These are phyloP conservation scores for Orthosia cruda DNA, from an alignment of 2,888 invertebrate genomes.

Conservation along the genomic window DNA sequence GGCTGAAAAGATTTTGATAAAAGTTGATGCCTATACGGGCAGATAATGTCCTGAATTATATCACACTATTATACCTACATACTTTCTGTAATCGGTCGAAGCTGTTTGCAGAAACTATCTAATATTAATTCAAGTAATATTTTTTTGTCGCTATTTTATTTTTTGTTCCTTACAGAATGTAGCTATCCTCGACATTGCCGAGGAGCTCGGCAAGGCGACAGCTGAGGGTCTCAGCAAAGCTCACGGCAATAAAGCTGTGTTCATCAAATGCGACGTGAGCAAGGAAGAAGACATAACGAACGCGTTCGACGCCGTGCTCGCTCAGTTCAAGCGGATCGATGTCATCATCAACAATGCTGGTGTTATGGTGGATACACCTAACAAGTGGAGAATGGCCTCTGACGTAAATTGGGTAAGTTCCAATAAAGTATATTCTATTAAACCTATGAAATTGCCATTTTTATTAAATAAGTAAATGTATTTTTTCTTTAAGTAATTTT, in stretches of 20 bases:
- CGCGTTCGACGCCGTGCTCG: slow-evolving; percentile 72
- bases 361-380: slow-evolving; percentile 75
- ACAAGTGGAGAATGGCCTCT: slow-evolving; percentile 74
- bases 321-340: slow-evolving; percentile 72
- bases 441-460: no score
- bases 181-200: slow-evolving; percentile 76
- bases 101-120: no score
- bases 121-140: no score
- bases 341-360: slow-evolving; percentile 82
- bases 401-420: slow-evolving; percentile 77
- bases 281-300: slow-evolving; percentile 72
- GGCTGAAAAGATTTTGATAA: no score
- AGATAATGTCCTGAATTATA: no score
- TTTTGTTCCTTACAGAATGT: slow-evolving; percentile 48
- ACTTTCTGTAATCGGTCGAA: no score
- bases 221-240: slow-evolving; percentile 68
- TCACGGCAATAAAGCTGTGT: slow-evolving; percentile 70
- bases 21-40: no score
- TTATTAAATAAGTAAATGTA: no score
- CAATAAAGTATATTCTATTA: no score
- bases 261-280: slow-evolving; percentile 78
- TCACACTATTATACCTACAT: no score
- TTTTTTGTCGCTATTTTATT: no score
- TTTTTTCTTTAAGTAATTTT: no score
- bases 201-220: slow-evolving; percentile 71